These are phyloP conservation scores for Alethe castanea DNA, from an alignment of 2,113 vertebrate genomes.

Conservation along the genomic window DNA sequence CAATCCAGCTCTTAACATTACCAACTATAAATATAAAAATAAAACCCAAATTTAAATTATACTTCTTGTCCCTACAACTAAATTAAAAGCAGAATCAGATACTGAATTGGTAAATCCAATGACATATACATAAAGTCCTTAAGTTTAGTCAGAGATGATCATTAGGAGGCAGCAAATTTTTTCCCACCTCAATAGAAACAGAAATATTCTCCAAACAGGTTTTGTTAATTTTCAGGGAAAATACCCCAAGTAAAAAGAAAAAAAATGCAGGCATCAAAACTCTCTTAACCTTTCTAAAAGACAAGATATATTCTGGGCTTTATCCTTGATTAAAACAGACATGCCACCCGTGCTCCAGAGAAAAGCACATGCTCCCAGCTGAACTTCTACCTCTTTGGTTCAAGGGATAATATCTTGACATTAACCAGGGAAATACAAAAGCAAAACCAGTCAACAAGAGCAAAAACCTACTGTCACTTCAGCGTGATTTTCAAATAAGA, in stretches of 20 bases:
- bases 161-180: not conserved
- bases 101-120: not conserved
- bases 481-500: not conserved
- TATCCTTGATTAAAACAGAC: not conserved
- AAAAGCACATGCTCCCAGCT: not conserved
- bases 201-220: not conserved
- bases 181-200: slow-evolving; percentile 2
- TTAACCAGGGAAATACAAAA: not conserved
- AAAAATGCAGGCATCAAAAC: not conserved
- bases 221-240: not conserved
- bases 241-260: not conserved
- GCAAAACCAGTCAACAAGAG: not conserved
- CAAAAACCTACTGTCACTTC: not conserved
- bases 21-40: not conserved
- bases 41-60: not conserved
- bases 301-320: not conserved
- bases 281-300: not conserved
- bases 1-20: not conserved
- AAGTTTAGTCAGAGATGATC: not conserved
- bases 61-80: not conserved
- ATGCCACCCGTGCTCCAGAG: not conserved
- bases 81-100: not conserved
- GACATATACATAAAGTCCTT: not conserved
- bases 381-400: not conserved
- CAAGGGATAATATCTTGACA: not conserved